Conservation (phyloP, 2,797 vertebrate genomes). For the Menidia menidia region DNA sequence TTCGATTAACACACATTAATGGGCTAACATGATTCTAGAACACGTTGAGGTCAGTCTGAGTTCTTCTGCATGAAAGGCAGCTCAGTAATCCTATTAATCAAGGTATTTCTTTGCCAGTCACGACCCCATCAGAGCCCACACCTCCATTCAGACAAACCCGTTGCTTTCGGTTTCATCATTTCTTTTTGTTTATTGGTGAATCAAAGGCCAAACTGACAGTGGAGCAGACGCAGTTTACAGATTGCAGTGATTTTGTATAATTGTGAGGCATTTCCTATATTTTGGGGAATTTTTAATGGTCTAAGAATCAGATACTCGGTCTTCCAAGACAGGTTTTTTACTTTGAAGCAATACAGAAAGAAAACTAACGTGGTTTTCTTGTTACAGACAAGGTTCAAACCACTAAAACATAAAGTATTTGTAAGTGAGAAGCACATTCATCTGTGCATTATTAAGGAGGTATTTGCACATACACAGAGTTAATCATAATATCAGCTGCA, state of each 20-base stretch:
- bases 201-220: constrained; percentile 50
- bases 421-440: neutral
- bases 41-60: constrained; percentile 56
- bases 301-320: neutral
- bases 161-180: constrained; percentile 75
- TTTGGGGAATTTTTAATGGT: neutral
- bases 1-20: constrained; percentile 22
- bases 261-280: neutral
- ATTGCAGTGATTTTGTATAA: neutral
- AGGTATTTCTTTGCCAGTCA: constrained; percentile 62
- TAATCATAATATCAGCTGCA: neutral
- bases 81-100: constrained; percentile 66
- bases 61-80: constrained; percentile 52
- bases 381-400: neutral
- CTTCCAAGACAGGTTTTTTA: neutral
- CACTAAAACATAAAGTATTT: neutral
- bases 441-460: neutral
- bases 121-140: constrained; percentile 54
- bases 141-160: constrained; percentile 49
- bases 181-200: constrained; percentile 68
- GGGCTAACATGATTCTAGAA: constrained; percentile 25
- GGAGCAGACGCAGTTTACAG: constrained; percentile 29
- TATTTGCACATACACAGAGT: neutral
- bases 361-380: neutral
- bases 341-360: neutral